Evolutionary conservation across 2,113 vertebrate genomes (phyloP).

Genomic region (Callipepla squamata): DNA sequence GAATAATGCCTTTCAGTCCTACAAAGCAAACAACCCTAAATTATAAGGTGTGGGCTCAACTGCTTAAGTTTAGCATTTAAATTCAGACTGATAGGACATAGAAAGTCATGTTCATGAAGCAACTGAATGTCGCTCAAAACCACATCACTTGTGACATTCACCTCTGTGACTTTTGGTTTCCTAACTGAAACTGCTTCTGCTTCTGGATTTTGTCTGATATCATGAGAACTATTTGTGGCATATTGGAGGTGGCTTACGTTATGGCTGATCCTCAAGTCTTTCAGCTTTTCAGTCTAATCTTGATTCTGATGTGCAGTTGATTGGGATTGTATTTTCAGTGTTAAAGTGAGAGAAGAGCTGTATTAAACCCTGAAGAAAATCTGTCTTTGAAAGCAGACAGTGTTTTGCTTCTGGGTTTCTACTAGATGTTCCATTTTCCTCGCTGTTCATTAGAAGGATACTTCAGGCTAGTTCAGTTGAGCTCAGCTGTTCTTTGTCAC

Average conservation of each 20-base stretch:
- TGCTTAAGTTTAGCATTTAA: neutral
- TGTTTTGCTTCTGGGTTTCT: neutral
- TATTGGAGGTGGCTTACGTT: neutral
- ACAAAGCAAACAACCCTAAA: neutral
- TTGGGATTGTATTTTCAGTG: neutral
- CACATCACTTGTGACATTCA: neutral
- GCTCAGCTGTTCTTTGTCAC: constrained; percentile 29
- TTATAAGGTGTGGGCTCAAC: neutral
- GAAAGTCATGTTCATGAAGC: neutral
- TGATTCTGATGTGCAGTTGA: neutral
- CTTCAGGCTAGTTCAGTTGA: neutral
- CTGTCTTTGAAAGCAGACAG: neutral
- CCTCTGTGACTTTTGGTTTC: neutral
- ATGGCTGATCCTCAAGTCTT: neutral
- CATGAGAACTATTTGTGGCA: neutral
- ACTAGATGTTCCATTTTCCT: neutral
- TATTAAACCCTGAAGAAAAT: neutral
- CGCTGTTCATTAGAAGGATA: neutral
- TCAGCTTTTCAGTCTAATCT: neutral
- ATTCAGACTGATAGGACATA: neutral
- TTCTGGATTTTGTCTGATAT: neutral
- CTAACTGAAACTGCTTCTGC: neutral
- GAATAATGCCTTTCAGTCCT: neutral
- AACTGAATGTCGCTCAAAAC: neutral
- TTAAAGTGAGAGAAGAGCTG: neutral